Percentiles rank a stretch among this genome's conserved stretches.
Evolutionary conservation across 2,113 vertebrate species (phyloP).

Genomic region (Engraulis encrasicolus): DNA sequence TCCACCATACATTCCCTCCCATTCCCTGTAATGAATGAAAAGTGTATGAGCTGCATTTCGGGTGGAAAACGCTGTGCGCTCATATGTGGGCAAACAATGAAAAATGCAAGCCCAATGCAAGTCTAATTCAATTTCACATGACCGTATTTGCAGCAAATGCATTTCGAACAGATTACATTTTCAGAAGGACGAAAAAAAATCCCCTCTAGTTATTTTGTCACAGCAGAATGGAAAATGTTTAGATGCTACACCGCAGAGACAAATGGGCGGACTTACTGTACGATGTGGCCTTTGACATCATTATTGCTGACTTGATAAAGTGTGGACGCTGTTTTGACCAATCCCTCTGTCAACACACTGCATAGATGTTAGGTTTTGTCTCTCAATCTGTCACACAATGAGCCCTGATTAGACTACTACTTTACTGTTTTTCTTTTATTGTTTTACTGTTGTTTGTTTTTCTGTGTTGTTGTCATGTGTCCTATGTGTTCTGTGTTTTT

Average conservation of each 20-base stretch:
- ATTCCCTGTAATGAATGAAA: not conserved
- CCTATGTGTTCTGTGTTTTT: too few species aligned
- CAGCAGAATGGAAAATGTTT: not conserved
- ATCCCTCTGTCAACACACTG: not conserved
- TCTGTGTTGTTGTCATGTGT: too few species aligned
- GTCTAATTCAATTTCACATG: not conserved
- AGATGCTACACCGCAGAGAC: not conserved
- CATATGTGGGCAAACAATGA: not conserved
- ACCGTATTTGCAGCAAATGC: not conserved
- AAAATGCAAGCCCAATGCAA: not conserved
- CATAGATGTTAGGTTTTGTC: not conserved
- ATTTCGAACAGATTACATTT: not conserved
- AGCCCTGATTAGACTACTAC: too few species aligned
- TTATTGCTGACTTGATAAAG: not conserved
- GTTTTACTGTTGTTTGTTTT: too few species aligned
- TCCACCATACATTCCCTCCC: not conserved
- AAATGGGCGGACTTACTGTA: not conserved
- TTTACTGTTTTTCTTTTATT: too few species aligned
- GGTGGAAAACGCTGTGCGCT: not conserved
- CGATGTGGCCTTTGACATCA: not conserved
- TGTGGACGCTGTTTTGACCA: not conserved
- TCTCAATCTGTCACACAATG: too few species aligned
- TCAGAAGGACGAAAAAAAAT: not conserved
- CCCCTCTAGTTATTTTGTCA: not conserved
- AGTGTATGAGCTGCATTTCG: not conserved